Evolutionary conservation across 2,888 invertebrate genomes (phyloP).

Genomic region (Agonopterix alstromeriana): DNA sequence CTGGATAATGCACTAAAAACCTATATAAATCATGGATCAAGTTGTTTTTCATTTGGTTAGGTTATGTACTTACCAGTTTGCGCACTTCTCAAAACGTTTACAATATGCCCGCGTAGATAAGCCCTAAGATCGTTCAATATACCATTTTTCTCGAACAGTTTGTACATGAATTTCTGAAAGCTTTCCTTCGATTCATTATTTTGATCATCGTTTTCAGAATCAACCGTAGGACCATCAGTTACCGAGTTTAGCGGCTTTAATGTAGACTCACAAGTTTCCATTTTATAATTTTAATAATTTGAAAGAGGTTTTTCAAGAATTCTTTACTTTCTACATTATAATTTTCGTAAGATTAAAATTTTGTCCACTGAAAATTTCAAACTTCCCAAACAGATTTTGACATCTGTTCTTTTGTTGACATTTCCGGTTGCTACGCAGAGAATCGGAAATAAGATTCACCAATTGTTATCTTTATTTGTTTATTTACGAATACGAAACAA

Average conservation of each 20-base stretch:
- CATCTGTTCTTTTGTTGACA: conserved; percentile 42
- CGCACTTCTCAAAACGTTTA: conserved; percentile 71
- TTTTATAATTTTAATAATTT: conserved; percentile 21
- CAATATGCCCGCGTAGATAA: conserved; percentile 77
- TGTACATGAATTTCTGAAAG: conserved; percentile 75
- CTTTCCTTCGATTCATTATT: conserved; percentile 50
- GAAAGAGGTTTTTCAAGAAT: conserved; percentile 2
- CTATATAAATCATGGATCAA: no score
- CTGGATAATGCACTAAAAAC: no score
- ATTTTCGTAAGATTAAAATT: conserved; percentile 17
- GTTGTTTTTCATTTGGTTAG: neutral
- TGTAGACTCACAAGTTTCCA: conserved; percentile 26
- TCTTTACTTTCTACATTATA: conserved; percentile 17
- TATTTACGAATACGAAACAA: neutral
- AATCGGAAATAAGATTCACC: neutral
- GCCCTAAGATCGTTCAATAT: conserved; percentile 75
- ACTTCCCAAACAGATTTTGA: conserved; percentile 49
- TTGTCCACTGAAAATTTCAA: conserved; percentile 50
- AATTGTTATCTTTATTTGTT: no score
- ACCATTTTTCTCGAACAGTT: conserved; percentile 79
- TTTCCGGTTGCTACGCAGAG: conserved; percentile 30
- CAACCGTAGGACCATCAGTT: no score
- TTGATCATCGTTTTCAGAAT: neutral
- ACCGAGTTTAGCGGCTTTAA: no score
- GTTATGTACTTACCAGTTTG: conserved; percentile 38